These are phyloP conservation scores for Camponotus pennsylvanicus DNA, from an alignment of 1,140 invertebrate species.

Conservation along the genomic window DNA sequence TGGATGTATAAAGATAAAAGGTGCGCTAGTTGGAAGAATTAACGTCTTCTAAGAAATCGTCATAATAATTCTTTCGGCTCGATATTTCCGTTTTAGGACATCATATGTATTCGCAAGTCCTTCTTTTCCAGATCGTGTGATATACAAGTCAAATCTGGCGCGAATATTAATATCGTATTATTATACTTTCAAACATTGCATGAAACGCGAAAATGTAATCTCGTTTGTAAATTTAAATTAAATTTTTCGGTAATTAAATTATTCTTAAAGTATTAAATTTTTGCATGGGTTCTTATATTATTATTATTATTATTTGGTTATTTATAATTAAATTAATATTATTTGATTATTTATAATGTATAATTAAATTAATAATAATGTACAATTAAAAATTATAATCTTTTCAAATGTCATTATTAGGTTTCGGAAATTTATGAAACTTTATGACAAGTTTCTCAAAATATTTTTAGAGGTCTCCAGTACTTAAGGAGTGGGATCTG, in stretches of 20 bases:
- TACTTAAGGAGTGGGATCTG: background rate
- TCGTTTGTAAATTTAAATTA: background rate
- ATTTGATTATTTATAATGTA: background rate
- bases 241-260: background rate
- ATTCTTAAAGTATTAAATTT: background rate
- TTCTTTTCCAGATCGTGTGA: constrained; percentile 45
- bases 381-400: background rate
- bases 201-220: constrained; percentile 58
- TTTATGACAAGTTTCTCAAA: background rate
- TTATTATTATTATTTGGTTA: too few species aligned
- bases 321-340: background rate
- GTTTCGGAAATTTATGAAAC: background rate
- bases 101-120: constrained; percentile 63
- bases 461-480: background rate
- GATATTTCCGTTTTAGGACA: constrained; percentile 62
- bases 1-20: background rate
- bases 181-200: constrained; percentile 60
- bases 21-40: constrained; percentile 58
- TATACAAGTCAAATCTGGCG: constrained; percentile 68
- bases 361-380: background rate
- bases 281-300: too few species aligned
- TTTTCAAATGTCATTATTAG: background rate
- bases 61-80: constrained; percentile 67
- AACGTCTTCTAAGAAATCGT: constrained; percentile 63
- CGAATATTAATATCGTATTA: constrained; percentile 74